Evolutionary conservation across 2,797 vertebrate species (phyloP).

Genomic region (Falco columbarius): DNA sequence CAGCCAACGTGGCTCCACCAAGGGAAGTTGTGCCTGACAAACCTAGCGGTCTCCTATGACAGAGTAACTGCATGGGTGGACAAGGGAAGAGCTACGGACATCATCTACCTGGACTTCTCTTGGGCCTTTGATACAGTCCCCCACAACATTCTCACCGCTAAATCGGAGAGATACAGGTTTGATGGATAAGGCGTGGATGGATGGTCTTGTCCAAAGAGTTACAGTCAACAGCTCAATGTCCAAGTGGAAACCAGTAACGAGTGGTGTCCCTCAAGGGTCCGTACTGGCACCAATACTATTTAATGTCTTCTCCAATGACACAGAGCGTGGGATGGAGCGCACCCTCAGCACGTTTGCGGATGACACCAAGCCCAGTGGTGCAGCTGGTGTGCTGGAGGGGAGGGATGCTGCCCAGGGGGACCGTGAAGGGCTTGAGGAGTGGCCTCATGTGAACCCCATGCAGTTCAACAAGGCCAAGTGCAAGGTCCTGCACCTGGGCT

Average conservation of each 20-base stretch:
- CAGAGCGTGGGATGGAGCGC: background rate
- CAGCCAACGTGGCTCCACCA: background rate
- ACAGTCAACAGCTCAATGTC: background rate
- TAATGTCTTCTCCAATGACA: background rate
- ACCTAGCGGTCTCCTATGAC: background rate
- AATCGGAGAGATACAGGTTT: background rate
- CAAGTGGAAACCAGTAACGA: background rate
- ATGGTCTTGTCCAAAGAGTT: background rate
- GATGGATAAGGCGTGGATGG: background rate
- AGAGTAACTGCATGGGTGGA: background rate
- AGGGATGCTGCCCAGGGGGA: background rate
- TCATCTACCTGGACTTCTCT: background rate
- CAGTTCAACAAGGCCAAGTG: background rate
- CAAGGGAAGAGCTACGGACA: background rate
- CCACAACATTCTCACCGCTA: background rate
- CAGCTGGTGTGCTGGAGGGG: accelerated
- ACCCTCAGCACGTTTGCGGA: background rate
- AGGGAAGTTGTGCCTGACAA: background rate
- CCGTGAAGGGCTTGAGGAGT: background rate
- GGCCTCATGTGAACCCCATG: background rate
- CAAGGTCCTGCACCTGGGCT: background rate
- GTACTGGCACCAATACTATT: background rate
- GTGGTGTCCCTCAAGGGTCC: background rate
- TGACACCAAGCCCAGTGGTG: background rate
- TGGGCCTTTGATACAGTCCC: background rate